These are phyloP conservation scores for Drosophila vallismaia DNA, from an alignment of 2,888 invertebrate genomes.

Conservation along the genomic window DNA sequence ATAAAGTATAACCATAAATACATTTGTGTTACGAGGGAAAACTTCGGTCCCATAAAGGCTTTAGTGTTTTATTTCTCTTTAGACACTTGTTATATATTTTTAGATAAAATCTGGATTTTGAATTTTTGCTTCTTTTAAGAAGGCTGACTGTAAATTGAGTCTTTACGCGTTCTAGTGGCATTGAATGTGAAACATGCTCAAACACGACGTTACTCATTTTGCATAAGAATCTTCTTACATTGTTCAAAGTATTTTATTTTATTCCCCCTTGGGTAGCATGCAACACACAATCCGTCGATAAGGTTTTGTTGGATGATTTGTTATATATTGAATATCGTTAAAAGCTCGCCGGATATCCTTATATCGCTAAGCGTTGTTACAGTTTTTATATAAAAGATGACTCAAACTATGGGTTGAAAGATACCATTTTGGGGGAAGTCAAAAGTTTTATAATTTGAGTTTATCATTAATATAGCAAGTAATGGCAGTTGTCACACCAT, in stretches of 20 bases:
- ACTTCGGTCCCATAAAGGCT: not conserved
- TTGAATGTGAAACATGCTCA: not conserved
- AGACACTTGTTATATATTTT: not conserved
- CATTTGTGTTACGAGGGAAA: not conserved
- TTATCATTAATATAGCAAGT: no score
- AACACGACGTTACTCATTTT: not conserved
- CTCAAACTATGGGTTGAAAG: constrained; percentile 7
- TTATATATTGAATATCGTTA: not conserved
- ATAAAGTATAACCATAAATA: not conserved
- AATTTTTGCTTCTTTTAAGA: not conserved
- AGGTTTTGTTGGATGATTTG: constrained; percentile 10
- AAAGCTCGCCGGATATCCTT: constrained; percentile 23
- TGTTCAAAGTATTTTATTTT: not conserved
- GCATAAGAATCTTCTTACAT: not conserved
- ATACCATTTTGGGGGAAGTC: not conserved
- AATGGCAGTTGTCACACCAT: no score
- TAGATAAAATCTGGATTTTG: not conserved
- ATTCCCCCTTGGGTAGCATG: not conserved
- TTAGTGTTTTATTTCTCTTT: not conserved
- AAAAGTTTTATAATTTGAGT: no score
- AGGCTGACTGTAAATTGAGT: not conserved
- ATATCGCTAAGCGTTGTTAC: not conserved
- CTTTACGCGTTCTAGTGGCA: not conserved
- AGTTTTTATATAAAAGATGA: constrained; percentile 9
- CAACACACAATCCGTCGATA: constrained; percentile 3